phyloP scores from a whole-genome alignment of 2,888 invertebrate genomes.

The Papilio protenor region DNA sequence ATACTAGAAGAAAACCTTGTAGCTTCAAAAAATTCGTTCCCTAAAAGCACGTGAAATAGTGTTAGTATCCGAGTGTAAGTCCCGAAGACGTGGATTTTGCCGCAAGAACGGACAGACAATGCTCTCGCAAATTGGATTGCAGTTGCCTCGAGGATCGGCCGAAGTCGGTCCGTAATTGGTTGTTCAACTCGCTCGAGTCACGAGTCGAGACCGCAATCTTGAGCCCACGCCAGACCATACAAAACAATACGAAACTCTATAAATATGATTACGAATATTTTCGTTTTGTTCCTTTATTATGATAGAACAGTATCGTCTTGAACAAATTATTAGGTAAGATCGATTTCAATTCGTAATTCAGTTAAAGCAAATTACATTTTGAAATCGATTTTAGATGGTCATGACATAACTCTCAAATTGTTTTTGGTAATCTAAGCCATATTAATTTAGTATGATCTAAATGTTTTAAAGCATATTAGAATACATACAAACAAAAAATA shows the following conservation, averaged over 20 bases:
- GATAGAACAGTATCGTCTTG: neutral
- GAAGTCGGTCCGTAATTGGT: conserved; percentile 70
- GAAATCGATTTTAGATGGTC: neutral
- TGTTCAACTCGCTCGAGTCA: conserved; percentile 59
- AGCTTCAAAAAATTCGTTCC: neutral
- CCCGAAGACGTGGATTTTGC: conserved; percentile 27
- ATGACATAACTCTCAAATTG: neutral
- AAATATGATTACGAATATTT: conserved; percentile 35
- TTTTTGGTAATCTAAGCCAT: neutral
- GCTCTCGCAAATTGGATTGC: conserved; percentile 78
- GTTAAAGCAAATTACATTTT: neutral
- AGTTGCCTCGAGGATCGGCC: conserved; percentile 62
- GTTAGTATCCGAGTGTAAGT: neutral
- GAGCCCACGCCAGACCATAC: conserved; percentile 44
- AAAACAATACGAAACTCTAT: conserved; percentile 39
- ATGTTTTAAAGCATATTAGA: too few relatives aligned
- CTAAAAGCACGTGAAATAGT: conserved; percentile 11
- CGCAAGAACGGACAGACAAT: conserved; percentile 66
- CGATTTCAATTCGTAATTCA: conserved; percentile 8
- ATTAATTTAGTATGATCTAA: too few relatives aligned
- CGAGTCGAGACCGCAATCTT: conserved; percentile 54
- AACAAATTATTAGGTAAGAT: neutral
- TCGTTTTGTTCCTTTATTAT: conserved; percentile 7
- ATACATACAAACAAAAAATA: too few relatives aligned
- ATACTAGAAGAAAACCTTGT: too few relatives aligned